Percentiles rank a stretch among this genome's conserved stretches.
phyloP scores from a whole-genome alignment of 2,797 vertebrate species.

The Jordanella pulchra region DNA sequence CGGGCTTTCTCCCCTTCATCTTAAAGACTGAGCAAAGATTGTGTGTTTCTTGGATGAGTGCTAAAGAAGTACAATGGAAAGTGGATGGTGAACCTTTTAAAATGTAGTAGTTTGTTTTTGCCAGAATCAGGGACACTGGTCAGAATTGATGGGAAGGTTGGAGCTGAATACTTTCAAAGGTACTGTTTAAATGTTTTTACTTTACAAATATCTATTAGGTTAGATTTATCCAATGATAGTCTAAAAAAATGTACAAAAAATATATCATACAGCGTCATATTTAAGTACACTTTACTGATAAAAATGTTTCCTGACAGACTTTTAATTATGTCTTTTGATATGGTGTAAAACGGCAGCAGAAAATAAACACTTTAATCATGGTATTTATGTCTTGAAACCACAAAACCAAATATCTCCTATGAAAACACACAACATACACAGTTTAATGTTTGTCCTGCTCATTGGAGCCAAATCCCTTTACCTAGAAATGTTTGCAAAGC shows the following conservation, averaged over 20 bases:
- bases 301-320: too few species aligned
- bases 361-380: neutral
- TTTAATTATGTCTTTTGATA: neutral
- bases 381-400: neutral
- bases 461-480: neutral
- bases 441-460: neutral
- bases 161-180: too few species aligned
- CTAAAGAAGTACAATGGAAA: neutral
- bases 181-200: too few species aligned
- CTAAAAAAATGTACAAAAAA: too few species aligned
- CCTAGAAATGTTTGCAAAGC: neutral
- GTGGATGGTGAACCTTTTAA: too few species aligned
- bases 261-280: too few species aligned
- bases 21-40: constrained; percentile 4
- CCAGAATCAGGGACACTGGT: too few species aligned
- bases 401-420: neutral
- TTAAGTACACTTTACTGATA: too few species aligned
- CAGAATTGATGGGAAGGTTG: too few species aligned
- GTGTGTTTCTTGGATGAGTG: neutral
- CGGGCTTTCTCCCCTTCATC: constrained; percentile 14
- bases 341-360: neutral
- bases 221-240: too few species aligned
- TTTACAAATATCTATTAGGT: too few species aligned
- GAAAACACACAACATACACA: neutral
- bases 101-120: too few species aligned